Percentiles rank a stretch among this genome's conserved stretches.
These are phyloP conservation scores for Martes flavigula DNA, from an alignment of 2,797 vertebrate genomes.

Conservation along the genomic window DNA sequence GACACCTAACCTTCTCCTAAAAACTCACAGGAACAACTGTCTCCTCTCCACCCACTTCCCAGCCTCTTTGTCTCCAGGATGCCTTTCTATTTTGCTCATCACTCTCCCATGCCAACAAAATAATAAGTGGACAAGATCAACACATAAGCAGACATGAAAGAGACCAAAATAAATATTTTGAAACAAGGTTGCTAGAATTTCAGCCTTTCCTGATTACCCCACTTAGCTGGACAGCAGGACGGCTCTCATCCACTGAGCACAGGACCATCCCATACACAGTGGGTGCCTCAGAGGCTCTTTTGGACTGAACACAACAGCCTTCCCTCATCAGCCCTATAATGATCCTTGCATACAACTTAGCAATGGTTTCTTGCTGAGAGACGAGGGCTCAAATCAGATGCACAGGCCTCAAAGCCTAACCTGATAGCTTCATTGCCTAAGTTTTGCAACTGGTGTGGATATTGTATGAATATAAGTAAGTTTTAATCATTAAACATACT, in stretches of 20 bases:
- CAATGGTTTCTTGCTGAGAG: background rate
- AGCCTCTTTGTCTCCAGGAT: background rate
- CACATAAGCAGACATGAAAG: accelerated
- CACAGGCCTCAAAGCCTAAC: no score
- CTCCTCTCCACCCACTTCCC: background rate
- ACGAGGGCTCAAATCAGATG: background rate
- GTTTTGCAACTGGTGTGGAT: background rate
- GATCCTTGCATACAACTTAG: accelerated
- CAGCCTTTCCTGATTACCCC: accelerated
- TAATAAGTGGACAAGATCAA: background rate
- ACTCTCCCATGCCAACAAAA: background rate
- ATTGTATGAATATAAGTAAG: background rate
- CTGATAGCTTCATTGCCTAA: no score
- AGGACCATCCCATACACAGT: accelerated
- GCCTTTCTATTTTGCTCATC: background rate
- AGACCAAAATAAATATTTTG: background rate
- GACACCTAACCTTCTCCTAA: background rate
- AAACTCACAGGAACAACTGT: background rate
- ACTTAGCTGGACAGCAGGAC: no score
- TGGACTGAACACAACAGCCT: background rate
- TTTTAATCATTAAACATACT: background rate
- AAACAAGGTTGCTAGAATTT: background rate
- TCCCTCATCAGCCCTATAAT: accelerated
- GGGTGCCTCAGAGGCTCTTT: no score
- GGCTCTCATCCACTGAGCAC: accelerated